Evolutionary conservation across 2,797 vertebrate genomes (phyloP), one percentile per base, ranked within the genome.

Genomic region (Tenualosa thibaudeaui): DNA sequence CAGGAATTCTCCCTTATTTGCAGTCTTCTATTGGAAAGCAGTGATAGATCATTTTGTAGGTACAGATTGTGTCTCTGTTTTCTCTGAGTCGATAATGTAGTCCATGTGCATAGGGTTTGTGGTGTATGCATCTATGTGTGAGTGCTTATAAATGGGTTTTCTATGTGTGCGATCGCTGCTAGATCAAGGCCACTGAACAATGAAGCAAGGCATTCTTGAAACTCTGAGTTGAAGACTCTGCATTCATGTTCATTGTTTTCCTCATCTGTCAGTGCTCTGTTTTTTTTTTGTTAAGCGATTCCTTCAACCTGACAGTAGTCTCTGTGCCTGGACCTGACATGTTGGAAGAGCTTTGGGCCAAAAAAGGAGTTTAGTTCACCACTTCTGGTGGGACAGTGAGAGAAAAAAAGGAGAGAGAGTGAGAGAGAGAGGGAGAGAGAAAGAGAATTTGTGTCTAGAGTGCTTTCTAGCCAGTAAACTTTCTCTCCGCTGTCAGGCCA

Each of bases 391-490:
- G 65, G 40, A 46, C 15, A 46, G 12, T 24, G 58, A 24, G 58
- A 60, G 58, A 62, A 49, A 58, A 9, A 24, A 7, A 46, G 65
- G 68, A 17, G 53, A 75, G 37, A 75, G 37, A 43, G 68, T 43
- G 37, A 75, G 68, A 19, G 37, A 75, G 37, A 43, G 37, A 75
- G 68, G 19, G 15, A 43, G 68, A 19, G 37, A 75, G 24, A 75
- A 37, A 46, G 15, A 43, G 37, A 22, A 17, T 78, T 75, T 43
- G 56, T 84, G 15, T 84, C 81, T 43, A 68, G 37, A 3, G 19
- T 83, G 56, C 17, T 81, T 81, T 81, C 58, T 53, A 85, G 46
- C 81, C 83, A 86, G 50, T 86, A 78, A 86, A 86, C 60, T 81
- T 49, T 82, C 54, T 58, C 53, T 78, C 60, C 15, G 65, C 82